Conservation (phyloP, 2,113 vertebrate genomes). For the Microcebus murinus region DNA sequence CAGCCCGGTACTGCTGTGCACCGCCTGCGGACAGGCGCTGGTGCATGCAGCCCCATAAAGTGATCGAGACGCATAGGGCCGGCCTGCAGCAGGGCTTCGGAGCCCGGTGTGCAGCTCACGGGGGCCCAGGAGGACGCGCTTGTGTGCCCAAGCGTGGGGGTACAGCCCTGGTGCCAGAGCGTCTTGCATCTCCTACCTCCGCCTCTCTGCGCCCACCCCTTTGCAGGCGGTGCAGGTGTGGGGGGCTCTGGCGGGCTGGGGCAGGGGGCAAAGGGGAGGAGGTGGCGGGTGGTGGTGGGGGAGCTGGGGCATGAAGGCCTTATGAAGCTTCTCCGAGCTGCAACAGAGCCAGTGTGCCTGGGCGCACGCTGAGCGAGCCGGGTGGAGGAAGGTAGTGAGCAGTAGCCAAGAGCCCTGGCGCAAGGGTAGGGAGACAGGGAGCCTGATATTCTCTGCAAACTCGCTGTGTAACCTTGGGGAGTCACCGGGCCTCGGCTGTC, state of each 20-base stretch:
- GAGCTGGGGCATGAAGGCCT: neutral
- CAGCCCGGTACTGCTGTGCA: neutral
- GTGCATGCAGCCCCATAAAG: neutral
- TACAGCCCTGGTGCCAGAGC: neutral
- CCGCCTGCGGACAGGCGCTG: neutral
- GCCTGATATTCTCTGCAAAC: neutral
- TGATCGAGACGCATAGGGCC: neutral
- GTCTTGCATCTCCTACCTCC: conserved; percentile 34
- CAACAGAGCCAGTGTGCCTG: neutral
- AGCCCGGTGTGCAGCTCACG: neutral
- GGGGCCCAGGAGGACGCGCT: neutral
- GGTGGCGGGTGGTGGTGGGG: no score
- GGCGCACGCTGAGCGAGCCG: neutral
- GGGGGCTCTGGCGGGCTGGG: neutral
- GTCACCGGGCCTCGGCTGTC: neutral
- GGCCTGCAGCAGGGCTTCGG: neutral
- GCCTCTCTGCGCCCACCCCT: neutral
- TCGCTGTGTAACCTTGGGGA: neutral
- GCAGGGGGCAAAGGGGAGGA: neutral
- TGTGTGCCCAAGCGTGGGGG: neutral
- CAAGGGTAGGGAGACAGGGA: neutral
- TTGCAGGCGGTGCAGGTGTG: neutral
- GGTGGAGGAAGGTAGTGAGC: neutral
- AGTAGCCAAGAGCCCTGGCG: neutral
- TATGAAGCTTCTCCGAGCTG: neutral